These are phyloP conservation scores for Lamellibrachia columna DNA, from an alignment of 2,888 invertebrate genomes.

Conservation along the genomic window DNA sequence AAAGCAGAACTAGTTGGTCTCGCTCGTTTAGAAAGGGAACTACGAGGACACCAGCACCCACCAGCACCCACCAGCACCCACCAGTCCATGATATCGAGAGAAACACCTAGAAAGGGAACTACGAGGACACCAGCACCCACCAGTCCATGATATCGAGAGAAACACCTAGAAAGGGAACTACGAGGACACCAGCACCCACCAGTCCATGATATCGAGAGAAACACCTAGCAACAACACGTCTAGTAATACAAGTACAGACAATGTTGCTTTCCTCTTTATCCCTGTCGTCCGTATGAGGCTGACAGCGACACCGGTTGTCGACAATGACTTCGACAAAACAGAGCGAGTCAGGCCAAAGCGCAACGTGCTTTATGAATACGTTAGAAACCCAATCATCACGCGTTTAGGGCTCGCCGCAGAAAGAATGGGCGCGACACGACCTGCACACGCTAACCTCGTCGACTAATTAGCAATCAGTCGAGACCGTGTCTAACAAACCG, in stretches of 20 bases:
- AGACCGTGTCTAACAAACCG: background rate
- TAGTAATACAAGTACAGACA: no score
- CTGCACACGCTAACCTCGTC: background rate
- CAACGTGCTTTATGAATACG: background rate
- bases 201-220: background rate
- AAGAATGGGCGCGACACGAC: background rate
- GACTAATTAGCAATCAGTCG: conserved; percentile 7
- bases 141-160: background rate
- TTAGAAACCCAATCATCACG: background rate
- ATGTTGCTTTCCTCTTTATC: no score
- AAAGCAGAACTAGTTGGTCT: no score
- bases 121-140: background rate
- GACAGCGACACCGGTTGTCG: no score
- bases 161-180: no score
- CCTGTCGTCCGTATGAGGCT: no score
- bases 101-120: background rate
- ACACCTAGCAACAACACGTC: no score
- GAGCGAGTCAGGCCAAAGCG: background rate
- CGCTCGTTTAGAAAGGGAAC: no score
- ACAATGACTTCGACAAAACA: background rate
- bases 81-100: background rate
- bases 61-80: no score
- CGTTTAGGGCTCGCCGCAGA: background rate
- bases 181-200: background rate
- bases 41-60: no score